phyloP scores from a whole-genome alignment of 2,113 vertebrate genomes.

The Strigops habroptila region DNA sequence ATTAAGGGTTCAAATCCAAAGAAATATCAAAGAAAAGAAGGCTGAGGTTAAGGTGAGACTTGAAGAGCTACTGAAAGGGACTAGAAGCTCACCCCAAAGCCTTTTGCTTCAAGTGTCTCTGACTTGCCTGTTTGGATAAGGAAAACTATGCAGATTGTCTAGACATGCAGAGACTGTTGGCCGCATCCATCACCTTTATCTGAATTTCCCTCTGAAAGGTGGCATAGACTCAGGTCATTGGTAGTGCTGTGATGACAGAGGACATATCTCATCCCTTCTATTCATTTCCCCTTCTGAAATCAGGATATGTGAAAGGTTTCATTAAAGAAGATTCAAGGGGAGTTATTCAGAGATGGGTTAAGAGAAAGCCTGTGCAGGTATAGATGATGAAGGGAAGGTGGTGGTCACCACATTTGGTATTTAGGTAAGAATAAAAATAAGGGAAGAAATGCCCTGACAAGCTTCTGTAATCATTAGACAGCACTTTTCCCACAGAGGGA shows the following conservation, averaged over 20 bases:
- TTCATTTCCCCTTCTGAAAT: not conserved
- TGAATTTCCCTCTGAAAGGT: not conserved
- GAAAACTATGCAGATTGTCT: constrained; percentile 24
- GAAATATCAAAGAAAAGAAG: not conserved
- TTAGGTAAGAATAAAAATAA: not conserved
- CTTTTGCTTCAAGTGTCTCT: not conserved
- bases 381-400: not conserved
- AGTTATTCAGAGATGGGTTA: not conserved
- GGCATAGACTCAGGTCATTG: not conserved
- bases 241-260: not conserved
- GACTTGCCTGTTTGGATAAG: constrained; percentile 1
- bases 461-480: not conserved
- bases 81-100: not conserved
- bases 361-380: not conserved
- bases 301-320: not conserved
- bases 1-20: not conserved
- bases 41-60: not conserved
- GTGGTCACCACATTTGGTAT: not conserved
- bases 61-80: constrained; percentile 35
- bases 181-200: not conserved
- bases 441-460: not conserved
- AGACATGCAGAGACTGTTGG: not conserved
- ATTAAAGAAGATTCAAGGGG: not conserved
- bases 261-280: not conserved
- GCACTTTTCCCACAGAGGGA: not conserved